Conservation (phyloP, 2,113 vertebrate species). For the Heptranchias perlo region DNA sequence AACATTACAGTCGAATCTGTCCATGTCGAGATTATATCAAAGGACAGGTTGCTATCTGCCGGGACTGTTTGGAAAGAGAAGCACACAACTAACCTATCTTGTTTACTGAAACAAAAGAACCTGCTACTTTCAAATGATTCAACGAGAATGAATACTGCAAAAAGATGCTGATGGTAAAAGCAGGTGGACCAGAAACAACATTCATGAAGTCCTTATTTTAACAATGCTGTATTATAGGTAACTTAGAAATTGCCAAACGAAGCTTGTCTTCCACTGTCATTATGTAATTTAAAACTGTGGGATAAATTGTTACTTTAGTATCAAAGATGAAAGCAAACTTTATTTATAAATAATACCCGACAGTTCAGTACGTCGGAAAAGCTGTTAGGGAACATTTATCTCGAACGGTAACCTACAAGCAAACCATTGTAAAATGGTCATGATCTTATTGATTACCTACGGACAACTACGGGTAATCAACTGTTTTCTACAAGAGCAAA, state of each 20-base stretch:
- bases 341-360: not conserved
- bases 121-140: not conserved
- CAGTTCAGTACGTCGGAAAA: not conserved
- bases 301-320: not conserved
- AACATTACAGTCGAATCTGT: slow-evolving; percentile 35
- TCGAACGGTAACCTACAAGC: not conserved
- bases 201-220: not conserved
- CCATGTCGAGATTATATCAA: slow-evolving; percentile 39
- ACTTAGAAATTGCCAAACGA: not conserved
- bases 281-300: not conserved
- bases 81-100: not conserved
- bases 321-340: not conserved
- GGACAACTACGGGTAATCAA: not conserved
- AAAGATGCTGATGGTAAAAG: not conserved
- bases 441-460: not conserved
- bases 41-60: slow-evolving; percentile 40
- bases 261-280: not conserved
- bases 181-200: not conserved
- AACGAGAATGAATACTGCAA: no score
- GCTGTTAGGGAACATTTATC: not conserved
- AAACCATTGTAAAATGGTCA: not conserved
- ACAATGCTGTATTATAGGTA: not conserved
- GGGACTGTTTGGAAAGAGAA: not conserved
- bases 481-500: not conserved
- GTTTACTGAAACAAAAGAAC: slow-evolving; percentile 16